Evolutionary conservation across 2,888 invertebrate species (phyloP).

Genomic region (Tachina lurida): DNA sequence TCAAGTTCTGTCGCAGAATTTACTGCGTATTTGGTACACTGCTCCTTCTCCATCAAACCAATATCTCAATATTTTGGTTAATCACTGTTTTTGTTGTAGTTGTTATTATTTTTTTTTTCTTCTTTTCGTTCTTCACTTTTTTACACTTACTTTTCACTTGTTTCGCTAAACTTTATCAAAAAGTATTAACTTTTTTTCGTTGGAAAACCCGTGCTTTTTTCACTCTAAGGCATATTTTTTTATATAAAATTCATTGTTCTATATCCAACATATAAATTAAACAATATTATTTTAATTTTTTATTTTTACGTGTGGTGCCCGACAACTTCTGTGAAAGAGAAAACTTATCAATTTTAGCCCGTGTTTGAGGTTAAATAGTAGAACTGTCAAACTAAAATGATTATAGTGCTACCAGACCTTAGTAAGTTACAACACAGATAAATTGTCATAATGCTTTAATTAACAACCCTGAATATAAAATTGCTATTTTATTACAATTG

Average conservation of each 20-base stretch:
- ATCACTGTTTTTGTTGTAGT: slow-evolving; percentile 68
- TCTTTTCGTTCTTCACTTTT: slow-evolving; percentile 31
- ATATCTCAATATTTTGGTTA: slow-evolving; percentile 57
- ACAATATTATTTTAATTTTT: slow-evolving; percentile 18
- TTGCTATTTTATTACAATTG: slow-evolving; percentile 23
- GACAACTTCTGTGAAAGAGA: slow-evolving; percentile 61
- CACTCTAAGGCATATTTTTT: slow-evolving; percentile 52
- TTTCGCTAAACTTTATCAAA: slow-evolving; percentile 48
- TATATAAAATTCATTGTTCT: background rate
- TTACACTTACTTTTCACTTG: slow-evolving; percentile 58
- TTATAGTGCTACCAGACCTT: slow-evolving; percentile 42
- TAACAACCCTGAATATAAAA: slow-evolving; percentile 50
- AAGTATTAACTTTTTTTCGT: slow-evolving; percentile 8
- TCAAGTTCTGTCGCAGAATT: slow-evolving; percentile 64
- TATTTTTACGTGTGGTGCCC: slow-evolving; percentile 57
- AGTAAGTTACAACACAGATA: background rate
- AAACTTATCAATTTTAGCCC: slow-evolving; percentile 66
- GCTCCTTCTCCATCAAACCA: slow-evolving; percentile 67
- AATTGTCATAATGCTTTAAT: slow-evolving; percentile 19
- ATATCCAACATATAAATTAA: slow-evolving; percentile 4
- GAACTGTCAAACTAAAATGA: slow-evolving; percentile 59
- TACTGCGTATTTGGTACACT: slow-evolving; percentile 63
- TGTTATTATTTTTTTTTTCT: slow-evolving; percentile 26
- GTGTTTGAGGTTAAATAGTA: slow-evolving; percentile 71
- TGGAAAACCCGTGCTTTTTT: background rate